phyloP scores from a whole-genome alignment of 2,113 vertebrate genomes.

The Tautogolabrus adspersus region DNA sequence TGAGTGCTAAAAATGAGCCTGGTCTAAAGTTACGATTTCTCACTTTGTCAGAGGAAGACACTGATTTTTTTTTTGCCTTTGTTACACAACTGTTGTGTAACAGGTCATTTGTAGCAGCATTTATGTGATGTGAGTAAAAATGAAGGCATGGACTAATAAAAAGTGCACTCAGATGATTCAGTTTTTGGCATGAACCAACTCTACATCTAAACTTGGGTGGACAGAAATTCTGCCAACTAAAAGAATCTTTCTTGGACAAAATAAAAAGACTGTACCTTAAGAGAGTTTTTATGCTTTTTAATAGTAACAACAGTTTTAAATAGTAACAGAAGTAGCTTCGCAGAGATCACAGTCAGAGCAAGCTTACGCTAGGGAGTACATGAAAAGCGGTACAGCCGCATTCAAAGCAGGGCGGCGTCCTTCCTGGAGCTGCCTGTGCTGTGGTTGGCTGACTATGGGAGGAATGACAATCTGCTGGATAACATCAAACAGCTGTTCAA shows the following conservation, averaged over 20 bases:
- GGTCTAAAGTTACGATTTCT: not conserved
- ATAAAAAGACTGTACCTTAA: not conserved
- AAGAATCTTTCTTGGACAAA: not conserved
- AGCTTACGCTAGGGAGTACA: constrained; percentile 23
- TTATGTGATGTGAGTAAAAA: constrained; percentile 19
- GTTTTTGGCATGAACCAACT: constrained; percentile 12
- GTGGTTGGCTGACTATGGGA: constrained; percentile 38
- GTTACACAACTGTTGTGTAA: constrained; percentile 22
- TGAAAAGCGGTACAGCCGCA: constrained; percentile 36
- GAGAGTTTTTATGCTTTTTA: no score
- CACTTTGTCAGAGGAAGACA: not conserved
- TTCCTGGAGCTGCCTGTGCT: constrained; percentile 57
- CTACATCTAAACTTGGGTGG: not conserved
- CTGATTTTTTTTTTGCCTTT: not conserved
- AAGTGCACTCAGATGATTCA: not conserved
- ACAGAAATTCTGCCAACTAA: not conserved
- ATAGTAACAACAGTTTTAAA: not conserved
- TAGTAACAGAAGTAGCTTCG: constrained; percentile 7
- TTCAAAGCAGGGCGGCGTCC: constrained; percentile 63
- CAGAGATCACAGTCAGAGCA: not conserved
- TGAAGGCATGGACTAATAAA: not conserved
- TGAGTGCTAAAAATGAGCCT: not conserved
- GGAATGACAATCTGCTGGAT: constrained; percentile 55
- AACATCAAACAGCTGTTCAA: constrained; percentile 64
- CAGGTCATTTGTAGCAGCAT: not conserved